Percentiles rank a stretch among this genome's conserved stretches.
phyloP scores from a whole-genome alignment of 2,797 vertebrate species.

The Echeneis naucrates region DNA sequence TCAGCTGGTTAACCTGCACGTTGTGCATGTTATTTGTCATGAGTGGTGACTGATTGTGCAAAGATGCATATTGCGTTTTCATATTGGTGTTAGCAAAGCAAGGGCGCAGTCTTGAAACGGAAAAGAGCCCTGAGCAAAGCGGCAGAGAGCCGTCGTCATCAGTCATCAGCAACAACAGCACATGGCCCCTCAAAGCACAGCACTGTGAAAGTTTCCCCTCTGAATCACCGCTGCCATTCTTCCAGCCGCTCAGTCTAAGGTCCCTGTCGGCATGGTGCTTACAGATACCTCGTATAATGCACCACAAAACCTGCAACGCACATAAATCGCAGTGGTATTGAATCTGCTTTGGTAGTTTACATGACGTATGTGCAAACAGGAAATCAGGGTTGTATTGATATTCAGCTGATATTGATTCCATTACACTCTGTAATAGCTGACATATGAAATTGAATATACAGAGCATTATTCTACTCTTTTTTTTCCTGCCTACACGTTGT shows the following conservation, averaged over 20 bases:
- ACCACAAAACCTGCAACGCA: constrained; percentile 28
- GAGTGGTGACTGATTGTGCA: not conserved
- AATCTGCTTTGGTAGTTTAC: constrained; percentile 19
- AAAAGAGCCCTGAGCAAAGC: constrained; percentile 35
- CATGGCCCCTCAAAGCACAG: constrained; percentile 38
- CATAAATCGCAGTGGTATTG: constrained; percentile 25
- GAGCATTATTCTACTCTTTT: not conserved
- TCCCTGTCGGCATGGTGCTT: constrained; percentile 34
- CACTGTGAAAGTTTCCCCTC: constrained; percentile 47
- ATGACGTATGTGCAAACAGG: constrained; percentile 7
- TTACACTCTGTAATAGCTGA: constrained; percentile 15
- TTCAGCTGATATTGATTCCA: constrained; percentile 33
- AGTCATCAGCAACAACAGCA: constrained; percentile 59
- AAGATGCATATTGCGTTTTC: constrained; percentile 18
- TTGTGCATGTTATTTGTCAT: constrained; percentile 24
- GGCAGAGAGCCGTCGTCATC: constrained; percentile 48
- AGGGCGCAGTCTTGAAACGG: constrained; percentile 23
- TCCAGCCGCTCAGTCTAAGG: constrained; percentile 18
- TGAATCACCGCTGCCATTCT: constrained; percentile 53
- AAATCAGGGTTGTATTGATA: constrained; percentile 12
- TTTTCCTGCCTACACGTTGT: not conserved
- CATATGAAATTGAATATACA: constrained; percentile 16
- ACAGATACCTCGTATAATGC: constrained; percentile 38
- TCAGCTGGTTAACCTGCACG: not conserved
- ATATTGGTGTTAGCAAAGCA: constrained; percentile 8